Evolutionary conservation across 1,140 invertebrate species (phyloP), one percentile per base, ranked within the genome.

Genomic region (Drosophila kurseongensis): DNA sequence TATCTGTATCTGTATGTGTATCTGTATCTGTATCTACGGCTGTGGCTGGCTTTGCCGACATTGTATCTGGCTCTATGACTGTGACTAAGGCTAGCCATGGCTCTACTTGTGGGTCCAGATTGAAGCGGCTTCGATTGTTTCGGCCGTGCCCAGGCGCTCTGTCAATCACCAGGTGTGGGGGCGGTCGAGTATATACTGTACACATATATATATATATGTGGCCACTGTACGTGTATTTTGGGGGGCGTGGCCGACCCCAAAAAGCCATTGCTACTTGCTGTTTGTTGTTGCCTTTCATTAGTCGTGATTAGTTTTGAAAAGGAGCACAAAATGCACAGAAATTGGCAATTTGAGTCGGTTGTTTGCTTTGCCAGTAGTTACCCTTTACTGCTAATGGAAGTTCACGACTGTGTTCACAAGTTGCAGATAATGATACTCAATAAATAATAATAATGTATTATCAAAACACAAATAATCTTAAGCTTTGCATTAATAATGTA

Each of bases 301-400:
- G 77, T 78, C 83, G 83, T 88, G 83, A 88, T 86, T 88, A 88
- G 78, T 86, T 88, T 86, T 38, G 29, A 86, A 78, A 78, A 78
- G 54, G 56, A 78, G 66, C 76, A 66, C 40, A 73, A 77, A 59
- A 51, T 80, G 54, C 61, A 76, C 48, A 61, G 48, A 80, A 75
- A 80, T 80, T 80, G 78, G 59, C 72, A 65, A 76, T 76, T 69
- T 80, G 36, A 44, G 63, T 14, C 40, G 59, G 54, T 40, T 81
- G 79, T 79, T 57, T 75, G 59, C 42, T 71, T 78, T 48, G 36
- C 27, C 29, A 40, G 29, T 23, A 32, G 27, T 9, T 68, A 42
- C 16, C 36, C 4, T 45, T 12, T 0, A 18, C 4, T 10, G 9
- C 38, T 40, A 4, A 4, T 13, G 4, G 23, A 1, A 40, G 13